Evolutionary conservation across 2,797 vertebrate genomes (phyloP), one percentile per base, ranked within the genome.

Genomic region (Anas acuta): DNA sequence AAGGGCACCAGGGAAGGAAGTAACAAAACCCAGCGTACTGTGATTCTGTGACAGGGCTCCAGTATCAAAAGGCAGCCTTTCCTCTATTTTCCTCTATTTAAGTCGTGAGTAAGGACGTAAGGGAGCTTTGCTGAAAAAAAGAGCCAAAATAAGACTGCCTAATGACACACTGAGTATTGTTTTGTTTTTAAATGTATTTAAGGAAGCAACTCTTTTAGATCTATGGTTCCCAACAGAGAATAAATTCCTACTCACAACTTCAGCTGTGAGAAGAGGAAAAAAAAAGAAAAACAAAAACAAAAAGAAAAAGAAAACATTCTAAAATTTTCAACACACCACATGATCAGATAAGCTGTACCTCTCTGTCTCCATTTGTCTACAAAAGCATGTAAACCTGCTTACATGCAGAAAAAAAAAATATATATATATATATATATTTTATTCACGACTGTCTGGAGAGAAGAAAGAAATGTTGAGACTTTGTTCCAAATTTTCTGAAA

Each of bases 151-250:
- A 66, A 33, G 15, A 13, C 72, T 88, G 2, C 23, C 43, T 53
- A 53, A 2, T 43, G 11, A n/a, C 0, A 0, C 5, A 53, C 47
- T 65, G 56, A 20, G 7, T 5, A 2, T 57, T 80, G 16, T 0
- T 1, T 28, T 39, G 30, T 57, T 57, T 32, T 32, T n/a, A 30
- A 32, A 30, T 20, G 5, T 66, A 33, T n/a, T 45, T 65, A 54
- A 81, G 23, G 7, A 88, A 84, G 30, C 3, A 79, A 35, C 11
- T 17, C 8, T 17, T 77, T 45, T 67, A 67, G 16, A 43, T 45
- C 16, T 74, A 1, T 33, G 4, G 4, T 60, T 53, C 21, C 19
- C 16, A 84, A 32, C 1, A 0, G 2, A 21, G 18, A 64, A 9
- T 57, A 67, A n/a, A 70, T 49, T 57, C 62, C 30, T 60, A 47